phyloP scores from a whole-genome alignment of 2,888 invertebrate species.

The Tetranychus truncatus region DNA sequence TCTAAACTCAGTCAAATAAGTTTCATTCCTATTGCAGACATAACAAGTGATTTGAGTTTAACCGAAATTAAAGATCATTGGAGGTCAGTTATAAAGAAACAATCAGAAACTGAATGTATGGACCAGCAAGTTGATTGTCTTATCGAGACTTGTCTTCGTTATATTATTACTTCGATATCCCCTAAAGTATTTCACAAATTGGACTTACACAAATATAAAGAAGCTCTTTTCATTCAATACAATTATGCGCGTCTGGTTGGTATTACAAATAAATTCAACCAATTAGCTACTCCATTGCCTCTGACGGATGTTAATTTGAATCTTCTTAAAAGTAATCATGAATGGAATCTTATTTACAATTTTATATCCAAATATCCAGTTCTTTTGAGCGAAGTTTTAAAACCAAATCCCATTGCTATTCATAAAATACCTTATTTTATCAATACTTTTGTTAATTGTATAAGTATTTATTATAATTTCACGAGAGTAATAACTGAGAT shows the following conservation, averaged over 20 bases:
- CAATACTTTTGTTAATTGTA: neutral
- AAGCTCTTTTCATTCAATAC: constrained; percentile 5
- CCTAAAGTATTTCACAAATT: neutral
- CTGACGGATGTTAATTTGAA: neutral
- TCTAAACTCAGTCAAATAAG: neutral
- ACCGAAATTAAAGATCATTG: neutral
- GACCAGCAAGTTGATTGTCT: neutral
- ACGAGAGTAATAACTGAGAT: neutral
- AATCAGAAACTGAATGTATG: neutral
- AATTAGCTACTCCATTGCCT: neutral
- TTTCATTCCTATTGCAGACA: neutral
- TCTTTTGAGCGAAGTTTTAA: neutral
- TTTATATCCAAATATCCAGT: neutral
- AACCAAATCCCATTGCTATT: neutral
- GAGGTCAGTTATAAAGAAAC: neutral
- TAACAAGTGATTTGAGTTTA: neutral
- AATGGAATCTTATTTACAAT: neutral
- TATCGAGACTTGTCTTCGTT: neutral
- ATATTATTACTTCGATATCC: neutral
- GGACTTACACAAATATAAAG: neutral
- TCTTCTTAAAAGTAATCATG: neutral
- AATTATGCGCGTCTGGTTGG: neutral
- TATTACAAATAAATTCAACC: neutral
- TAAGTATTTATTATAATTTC: neutral
- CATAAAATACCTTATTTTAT: neutral